Base-by-base conservation (phyloP, 2,113 vertebrate genomes). In the Pelusios castaneus region DNA sequence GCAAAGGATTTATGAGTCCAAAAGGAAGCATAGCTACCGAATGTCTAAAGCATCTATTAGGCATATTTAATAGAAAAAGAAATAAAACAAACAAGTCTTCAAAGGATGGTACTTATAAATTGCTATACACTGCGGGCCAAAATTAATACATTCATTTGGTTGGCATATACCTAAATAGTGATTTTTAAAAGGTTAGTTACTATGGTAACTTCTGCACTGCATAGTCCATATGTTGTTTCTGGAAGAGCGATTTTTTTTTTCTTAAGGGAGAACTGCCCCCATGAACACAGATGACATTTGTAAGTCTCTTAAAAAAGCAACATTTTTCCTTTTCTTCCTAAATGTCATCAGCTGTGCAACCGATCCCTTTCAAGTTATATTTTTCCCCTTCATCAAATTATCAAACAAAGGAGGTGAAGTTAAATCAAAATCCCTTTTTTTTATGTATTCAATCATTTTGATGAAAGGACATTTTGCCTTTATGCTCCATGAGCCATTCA, bases 191-290 rank as follows among this genome's bases (percentile, higher is more conserved):
- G 80, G 76, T 78, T 92, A 56, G 96, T 97, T 97, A 95, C 96
- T 87, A 96, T 97, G 92, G 97, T 76, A 94, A 97, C 95, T 76
- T 81, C 82, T 94, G 95, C 92, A 95, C 93, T 96, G 89, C 93
- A 87, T 38, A 84, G 88, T 92, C 96, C 95, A 93, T 97, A 97
- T 96, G 95, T 95, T 96, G 52, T 82, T 77, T 93, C 89, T 85
- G 83, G 91, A 87, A 93, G 86, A 55, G 19, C 27, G 7, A 31
- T 82, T 84, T 89, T 87, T 89, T 87, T 84, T 91, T 92, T 96
- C 88, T 95, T 95, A 85, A 95, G 92, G 94, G 91, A 96, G 97
- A 96, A 97, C 97, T 96, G 95, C 90, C 96, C 86, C 82, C 95
- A 55, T 96, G 95, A 96, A 95, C 94, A 95, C 1, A 92, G 95